Conservation (phyloP, 1,140 invertebrate species). For the Thaumatotibia leucotreta region DNA sequence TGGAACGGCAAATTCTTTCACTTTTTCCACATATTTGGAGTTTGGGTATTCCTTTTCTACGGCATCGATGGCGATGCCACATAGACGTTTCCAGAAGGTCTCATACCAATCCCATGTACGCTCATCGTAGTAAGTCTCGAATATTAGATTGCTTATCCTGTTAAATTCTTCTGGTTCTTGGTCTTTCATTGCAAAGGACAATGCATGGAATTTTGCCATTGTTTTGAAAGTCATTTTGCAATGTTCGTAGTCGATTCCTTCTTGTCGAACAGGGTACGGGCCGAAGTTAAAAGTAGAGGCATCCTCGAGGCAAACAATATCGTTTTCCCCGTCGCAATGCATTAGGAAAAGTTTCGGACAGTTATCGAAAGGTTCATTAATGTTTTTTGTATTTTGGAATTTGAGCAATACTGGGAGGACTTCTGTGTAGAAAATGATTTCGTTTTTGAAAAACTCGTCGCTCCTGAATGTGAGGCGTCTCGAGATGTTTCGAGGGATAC, state of each 20-base stretch:
- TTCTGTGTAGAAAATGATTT: conserved; percentile 81
- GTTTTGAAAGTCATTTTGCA: conserved; percentile 76
- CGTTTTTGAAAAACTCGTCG: conserved; percentile 82
- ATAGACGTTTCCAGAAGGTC: conserved; percentile 77
- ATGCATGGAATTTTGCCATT: conserved; percentile 82
- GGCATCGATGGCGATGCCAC: conserved; percentile 78
- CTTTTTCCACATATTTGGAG: conserved; percentile 76
- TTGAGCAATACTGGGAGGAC: conserved; percentile 75
- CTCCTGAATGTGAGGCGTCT: conserved; percentile 80
- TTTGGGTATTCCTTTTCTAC: conserved; percentile 79
- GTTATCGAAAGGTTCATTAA: conserved; percentile 72
- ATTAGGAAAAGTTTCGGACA: conserved; percentile 76
- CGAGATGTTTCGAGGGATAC: conserved; percentile 79
- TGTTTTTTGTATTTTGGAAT: conserved; percentile 70
- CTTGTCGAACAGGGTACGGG: conserved; percentile 68
- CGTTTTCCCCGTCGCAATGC: conserved; percentile 79
- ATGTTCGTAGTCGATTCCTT: conserved; percentile 74
- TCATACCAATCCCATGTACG: conserved; percentile 80
- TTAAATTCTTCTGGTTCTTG: conserved; percentile 78
- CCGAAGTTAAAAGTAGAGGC: conserved; percentile 76
- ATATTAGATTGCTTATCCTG: conserved; percentile 54
- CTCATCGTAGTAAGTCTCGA: conserved; percentile 79
- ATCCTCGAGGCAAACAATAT: conserved; percentile 83
- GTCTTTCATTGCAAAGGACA: conserved; percentile 82
- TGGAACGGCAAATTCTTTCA: conserved; percentile 75